Conservation (phyloP, 2,113 vertebrate genomes). For the Uropsilus gracilis region DNA sequence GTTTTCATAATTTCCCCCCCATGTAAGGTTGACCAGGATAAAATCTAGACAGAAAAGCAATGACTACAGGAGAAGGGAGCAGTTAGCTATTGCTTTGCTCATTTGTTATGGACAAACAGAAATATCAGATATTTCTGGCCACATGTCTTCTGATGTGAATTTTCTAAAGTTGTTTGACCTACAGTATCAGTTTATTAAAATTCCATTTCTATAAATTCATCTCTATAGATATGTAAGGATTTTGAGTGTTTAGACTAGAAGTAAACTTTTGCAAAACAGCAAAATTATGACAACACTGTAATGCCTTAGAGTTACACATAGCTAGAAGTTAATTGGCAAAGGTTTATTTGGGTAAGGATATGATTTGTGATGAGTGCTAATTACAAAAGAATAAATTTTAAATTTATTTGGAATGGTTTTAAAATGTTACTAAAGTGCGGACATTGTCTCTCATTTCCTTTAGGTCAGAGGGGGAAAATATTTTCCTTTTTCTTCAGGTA, state of each 20-base stretch:
- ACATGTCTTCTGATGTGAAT: not conserved
- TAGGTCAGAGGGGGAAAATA: not conserved
- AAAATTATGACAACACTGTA: not conserved
- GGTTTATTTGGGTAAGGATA: slow-evolving; percentile 3
- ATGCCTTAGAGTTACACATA: not conserved
- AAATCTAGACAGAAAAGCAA: slow-evolving; percentile 48
- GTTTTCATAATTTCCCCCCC: slow-evolving; percentile 28
- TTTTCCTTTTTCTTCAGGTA: not conserved
- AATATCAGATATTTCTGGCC: not conserved
- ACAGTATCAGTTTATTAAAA: slow-evolving; percentile 27
- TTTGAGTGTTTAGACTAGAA: not conserved
- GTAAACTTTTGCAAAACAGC: not conserved
- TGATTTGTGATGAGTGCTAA: not conserved
- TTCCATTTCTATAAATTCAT: not conserved
- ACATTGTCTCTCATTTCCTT: not conserved
- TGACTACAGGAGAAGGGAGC: not conserved
- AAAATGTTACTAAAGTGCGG: not conserved
- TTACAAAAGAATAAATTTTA: slow-evolving; percentile 26
- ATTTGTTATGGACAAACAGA: not conserved
- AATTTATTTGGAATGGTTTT: not conserved
- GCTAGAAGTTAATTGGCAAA: not conserved
- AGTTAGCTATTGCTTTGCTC: not conserved
- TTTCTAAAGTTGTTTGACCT: not conserved
- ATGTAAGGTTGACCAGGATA: slow-evolving; percentile 2
- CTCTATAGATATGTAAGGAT: not conserved